These are phyloP conservation scores for Dasysyrphus albostriatus DNA, from an alignment of 2,888 invertebrate genomes.

Conservation along the genomic window DNA sequence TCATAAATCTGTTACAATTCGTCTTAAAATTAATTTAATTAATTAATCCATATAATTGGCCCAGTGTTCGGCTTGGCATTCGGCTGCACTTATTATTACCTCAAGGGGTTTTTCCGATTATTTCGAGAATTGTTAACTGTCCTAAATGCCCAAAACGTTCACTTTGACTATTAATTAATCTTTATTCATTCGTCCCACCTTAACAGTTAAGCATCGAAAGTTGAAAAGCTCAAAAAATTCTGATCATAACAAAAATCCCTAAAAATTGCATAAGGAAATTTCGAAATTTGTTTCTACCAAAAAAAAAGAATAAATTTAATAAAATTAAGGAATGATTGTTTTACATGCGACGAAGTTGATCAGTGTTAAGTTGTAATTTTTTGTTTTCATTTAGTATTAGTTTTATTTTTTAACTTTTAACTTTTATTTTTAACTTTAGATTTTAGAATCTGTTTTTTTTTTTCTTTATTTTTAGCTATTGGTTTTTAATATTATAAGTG, in stretches of 20 bases:
- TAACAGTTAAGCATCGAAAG: background rate
- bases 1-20: too few relatives aligned
- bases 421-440: conserved; percentile 32
- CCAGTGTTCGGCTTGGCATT: too few relatives aligned
- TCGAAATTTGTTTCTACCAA: background rate
- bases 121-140: background rate
- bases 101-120: background rate
- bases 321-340: conserved; percentile 37
- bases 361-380: conserved; percentile 11
- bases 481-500: conserved; percentile 23
- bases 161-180: too few relatives aligned
- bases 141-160: too few relatives aligned
- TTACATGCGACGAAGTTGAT: conserved; percentile 35
- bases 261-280: conserved; percentile 34
- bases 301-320: background rate
- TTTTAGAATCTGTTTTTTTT: conserved; percentile 44
- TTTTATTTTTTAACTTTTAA: conserved; percentile 37
- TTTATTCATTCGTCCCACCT: too few relatives aligned
- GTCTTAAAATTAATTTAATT: too few relatives aligned
- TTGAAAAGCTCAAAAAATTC: background rate
- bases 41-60: too few relatives aligned
- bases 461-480: conserved; percentile 1
- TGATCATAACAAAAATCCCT: background rate
- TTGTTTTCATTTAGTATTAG: conserved; percentile 5
- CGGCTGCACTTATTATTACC: background rate